phyloP scores from a whole-genome alignment of 2,797 vertebrate species.

The Trematocara caparti region DNA sequence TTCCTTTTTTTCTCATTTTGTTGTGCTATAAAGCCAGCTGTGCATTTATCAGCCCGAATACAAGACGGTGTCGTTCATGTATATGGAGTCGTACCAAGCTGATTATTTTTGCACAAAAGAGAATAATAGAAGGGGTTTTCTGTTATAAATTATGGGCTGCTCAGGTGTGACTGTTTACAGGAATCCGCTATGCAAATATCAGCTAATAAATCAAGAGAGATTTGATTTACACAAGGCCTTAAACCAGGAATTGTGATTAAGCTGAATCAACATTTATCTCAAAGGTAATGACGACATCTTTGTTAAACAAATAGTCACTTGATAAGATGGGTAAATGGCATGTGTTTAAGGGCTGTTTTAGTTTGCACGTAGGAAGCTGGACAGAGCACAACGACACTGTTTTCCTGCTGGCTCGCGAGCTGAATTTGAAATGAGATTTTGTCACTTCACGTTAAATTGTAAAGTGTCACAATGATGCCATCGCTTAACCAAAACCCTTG shows the following conservation, averaged over 20 bases:
- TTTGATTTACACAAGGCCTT: slow-evolving; percentile 23
- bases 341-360: slow-evolving; percentile 24
- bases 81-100: slow-evolving; percentile 18
- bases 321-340: slow-evolving; percentile 44
- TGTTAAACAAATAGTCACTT: slow-evolving; percentile 40
- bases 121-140: background rate
- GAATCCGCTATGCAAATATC: slow-evolving; percentile 48
- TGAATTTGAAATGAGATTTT: slow-evolving; percentile 45
- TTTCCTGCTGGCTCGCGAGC: slow-evolving; percentile 18
- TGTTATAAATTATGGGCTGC: background rate
- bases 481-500: slow-evolving; percentile 1
- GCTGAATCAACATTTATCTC: slow-evolving; percentile 40
- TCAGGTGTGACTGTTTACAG: slow-evolving; percentile 49
- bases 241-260: slow-evolving; percentile 33
- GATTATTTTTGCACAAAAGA: slow-evolving; percentile 19
- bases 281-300: slow-evolving; percentile 22
- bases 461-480: slow-evolving; percentile 36
- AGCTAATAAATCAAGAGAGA: slow-evolving; percentile 42
- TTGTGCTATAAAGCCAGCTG: slow-evolving; percentile 13
- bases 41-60: slow-evolving; percentile 26
- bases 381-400: slow-evolving; percentile 1
- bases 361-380: slow-evolving; percentile 12
- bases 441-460: slow-evolving; percentile 46
- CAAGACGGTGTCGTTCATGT: background rate
- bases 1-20: background rate